Conservation (phyloP, 2,797 vertebrate genomes). For the Hapalemur alaotrensis region DNA sequence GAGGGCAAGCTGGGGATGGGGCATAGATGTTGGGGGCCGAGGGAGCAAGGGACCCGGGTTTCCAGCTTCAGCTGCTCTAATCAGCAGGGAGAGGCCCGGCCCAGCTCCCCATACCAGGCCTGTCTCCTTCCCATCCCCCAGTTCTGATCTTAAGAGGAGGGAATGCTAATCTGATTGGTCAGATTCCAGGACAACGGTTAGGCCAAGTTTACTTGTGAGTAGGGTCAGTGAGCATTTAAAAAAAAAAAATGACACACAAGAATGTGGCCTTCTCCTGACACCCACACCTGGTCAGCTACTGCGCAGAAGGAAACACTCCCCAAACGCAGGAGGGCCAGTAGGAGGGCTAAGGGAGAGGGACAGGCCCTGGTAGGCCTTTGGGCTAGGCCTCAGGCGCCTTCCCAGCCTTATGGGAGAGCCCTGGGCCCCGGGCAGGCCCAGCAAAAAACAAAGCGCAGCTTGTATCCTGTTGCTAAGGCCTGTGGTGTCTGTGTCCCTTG, state of each 20-base stretch:
- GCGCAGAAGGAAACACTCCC: background rate
- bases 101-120: background rate
- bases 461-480: background rate
- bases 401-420: background rate
- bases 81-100: background rate
- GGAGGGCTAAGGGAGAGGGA: background rate
- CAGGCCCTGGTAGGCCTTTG: background rate
- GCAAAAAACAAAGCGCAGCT: background rate
- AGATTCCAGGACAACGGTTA: background rate
- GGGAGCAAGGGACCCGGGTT: background rate
- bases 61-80: background rate
- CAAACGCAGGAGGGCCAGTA: background rate
- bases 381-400: background rate
- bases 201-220: constrained; percentile 37
- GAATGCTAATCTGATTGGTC: constrained; percentile 64
- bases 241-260: constrained; percentile 3
- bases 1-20: background rate
- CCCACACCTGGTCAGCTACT: constrained; percentile 19
- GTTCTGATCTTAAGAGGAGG: background rate
- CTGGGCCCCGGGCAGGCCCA: background rate
- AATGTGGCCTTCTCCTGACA: constrained; percentile 6
- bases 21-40: rapidly evolving
- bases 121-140: background rate
- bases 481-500: background rate
- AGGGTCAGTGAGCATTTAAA: constrained; percentile 41